A percentile compares a stretch with the other conserved stretches of the same genome.
Conservation (phyloP, 2,888 invertebrate genomes). For the Pheosia tremula region DNA sequence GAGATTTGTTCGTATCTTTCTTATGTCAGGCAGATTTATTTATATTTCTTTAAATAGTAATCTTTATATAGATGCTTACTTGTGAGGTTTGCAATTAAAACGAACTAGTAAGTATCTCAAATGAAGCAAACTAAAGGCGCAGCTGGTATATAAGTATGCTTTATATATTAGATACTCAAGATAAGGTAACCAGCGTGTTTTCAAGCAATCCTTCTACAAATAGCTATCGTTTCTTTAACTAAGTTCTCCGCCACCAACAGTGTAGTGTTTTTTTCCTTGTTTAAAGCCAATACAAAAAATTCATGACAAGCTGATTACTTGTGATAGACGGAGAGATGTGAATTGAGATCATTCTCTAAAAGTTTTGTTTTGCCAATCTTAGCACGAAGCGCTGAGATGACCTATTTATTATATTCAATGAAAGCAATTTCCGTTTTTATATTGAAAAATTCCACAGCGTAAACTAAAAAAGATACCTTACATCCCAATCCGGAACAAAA, state of each 20-base stretch:
- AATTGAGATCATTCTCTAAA: background rate
- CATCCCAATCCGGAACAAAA: conserved; percentile 52
- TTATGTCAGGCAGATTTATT: too few relatives aligned
- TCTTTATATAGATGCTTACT: too few relatives aligned
- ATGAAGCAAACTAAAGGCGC: background rate
- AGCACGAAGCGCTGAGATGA: background rate
- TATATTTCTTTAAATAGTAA: too few relatives aligned
- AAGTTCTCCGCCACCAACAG: background rate
- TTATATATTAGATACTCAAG: background rate
- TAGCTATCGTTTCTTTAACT: background rate
- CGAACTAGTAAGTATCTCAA: background rate
- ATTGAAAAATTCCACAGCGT: conserved; percentile 33
- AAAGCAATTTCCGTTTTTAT: conserved; percentile 33
- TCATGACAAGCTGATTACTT: too few relatives aligned
- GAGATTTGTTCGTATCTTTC: too few relatives aligned
- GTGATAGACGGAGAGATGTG: too few relatives aligned
- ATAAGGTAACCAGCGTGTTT: background rate
- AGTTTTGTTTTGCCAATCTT: background rate
- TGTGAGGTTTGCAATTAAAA: background rate
- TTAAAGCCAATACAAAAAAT: background rate
- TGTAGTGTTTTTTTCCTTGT: background rate
- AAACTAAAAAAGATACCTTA: conserved; percentile 38
- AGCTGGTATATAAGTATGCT: background rate
- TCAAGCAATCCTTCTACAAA: background rate
- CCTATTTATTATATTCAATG: conserved; percentile 4